These are phyloP conservation scores for Microtus obscurus DNA, from an alignment of 2,797 vertebrate genomes.

Conservation along the genomic window DNA sequence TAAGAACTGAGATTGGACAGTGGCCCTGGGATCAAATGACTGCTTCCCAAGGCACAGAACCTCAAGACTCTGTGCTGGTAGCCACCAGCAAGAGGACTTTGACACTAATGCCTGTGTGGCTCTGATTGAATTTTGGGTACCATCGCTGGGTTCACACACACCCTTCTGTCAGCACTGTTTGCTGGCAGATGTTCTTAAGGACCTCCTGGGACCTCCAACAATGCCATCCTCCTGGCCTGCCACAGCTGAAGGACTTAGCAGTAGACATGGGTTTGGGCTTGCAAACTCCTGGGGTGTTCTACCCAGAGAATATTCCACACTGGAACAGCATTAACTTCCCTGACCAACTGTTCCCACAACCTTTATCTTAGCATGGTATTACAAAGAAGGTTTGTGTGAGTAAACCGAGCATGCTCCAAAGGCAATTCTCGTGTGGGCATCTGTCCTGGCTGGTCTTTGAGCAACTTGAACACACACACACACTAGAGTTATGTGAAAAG, in stretches of 20 bases:
- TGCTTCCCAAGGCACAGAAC: neutral
- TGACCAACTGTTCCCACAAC: neutral
- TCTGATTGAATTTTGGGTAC: neutral
- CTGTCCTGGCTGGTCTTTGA: neutral
- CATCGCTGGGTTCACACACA: neutral
- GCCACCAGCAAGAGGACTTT: neutral
- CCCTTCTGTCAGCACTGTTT: neutral
- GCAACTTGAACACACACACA: neutral
- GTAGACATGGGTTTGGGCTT: neutral
- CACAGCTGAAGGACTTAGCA: neutral
- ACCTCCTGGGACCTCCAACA: neutral
- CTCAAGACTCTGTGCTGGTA: neutral
- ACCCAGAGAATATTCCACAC: neutral
- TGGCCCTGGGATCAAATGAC: neutral
- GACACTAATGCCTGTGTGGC: neutral
- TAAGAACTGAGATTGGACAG: neutral
- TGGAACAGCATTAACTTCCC: neutral
- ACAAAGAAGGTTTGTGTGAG: neutral
- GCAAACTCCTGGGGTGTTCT: neutral
- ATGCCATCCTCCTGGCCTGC: neutral
- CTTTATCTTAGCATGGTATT: neutral
- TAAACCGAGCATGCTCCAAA: neutral
- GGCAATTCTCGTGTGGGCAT: neutral
- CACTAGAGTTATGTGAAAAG: neutral
- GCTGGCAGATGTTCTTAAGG: neutral